A percentile compares a stretch with the other conserved stretches of the same genome.
These are phyloP conservation scores for Natator depressus DNA, from an alignment of 2,113 vertebrate genomes.

Conservation along the genomic window DNA sequence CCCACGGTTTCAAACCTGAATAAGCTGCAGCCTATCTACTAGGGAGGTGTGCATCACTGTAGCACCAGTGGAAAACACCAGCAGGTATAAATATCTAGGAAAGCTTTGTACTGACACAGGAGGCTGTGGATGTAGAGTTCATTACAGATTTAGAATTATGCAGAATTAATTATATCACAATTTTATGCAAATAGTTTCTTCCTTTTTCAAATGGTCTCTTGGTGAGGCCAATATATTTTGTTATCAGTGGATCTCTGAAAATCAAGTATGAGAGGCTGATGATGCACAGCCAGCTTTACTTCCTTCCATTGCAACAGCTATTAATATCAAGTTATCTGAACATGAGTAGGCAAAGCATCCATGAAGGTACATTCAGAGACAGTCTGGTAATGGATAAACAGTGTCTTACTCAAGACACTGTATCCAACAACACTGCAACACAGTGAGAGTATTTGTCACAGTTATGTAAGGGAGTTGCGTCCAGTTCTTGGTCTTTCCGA, in stretches of 20 bases:
- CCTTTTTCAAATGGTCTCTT: background rate
- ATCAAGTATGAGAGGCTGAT: background rate
- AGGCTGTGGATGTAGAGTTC: background rate
- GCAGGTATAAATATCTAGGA: background rate
- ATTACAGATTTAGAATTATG: background rate
- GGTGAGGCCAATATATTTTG: background rate
- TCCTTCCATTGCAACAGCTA: background rate
- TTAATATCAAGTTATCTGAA: background rate
- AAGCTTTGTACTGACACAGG: background rate
- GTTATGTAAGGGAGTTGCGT: background rate
- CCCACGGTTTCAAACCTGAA: background rate
- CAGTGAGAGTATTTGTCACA: background rate
- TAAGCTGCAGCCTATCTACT: background rate
- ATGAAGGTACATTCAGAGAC: background rate
- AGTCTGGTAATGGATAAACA: background rate
- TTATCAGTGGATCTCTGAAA: background rate
- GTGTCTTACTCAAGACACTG: background rate
- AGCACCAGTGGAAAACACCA: background rate
- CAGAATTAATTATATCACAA: background rate
- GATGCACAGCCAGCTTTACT: background rate
- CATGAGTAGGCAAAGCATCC: background rate
- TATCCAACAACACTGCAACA: background rate
- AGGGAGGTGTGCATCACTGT: background rate
- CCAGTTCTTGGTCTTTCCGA: background rate
- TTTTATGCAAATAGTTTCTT: background rate